Percentiles rank a stretch among this genome's conserved stretches.
Conservation (phyloP, 2,888 invertebrate genomes). For the Dynastes hyllus region DNA sequence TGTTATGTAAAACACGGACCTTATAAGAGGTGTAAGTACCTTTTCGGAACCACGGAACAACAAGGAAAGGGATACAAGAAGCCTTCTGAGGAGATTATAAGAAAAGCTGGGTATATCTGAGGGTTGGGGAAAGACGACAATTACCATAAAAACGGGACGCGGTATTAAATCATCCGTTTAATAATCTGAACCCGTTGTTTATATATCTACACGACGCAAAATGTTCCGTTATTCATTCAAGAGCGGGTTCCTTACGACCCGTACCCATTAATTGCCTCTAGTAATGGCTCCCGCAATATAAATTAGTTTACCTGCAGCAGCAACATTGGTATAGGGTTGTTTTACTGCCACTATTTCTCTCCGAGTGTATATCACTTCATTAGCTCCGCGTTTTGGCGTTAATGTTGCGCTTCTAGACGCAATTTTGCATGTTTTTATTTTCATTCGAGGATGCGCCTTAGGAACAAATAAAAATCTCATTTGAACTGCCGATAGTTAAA, state of each 20-base stretch:
- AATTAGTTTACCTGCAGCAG: slow-evolving; percentile 23
- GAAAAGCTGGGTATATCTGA: neutral
- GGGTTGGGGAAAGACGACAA: neutral
- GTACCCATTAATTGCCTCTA: neutral
- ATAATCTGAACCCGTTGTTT: neutral
- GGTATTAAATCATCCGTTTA: slow-evolving; percentile 12
- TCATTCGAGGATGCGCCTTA: too few species aligned
- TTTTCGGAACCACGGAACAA: neutral
- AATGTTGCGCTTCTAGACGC: neutral
- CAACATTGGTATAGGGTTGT: neutral
- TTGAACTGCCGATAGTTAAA: too few species aligned
- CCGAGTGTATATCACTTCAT: slow-evolving; percentile 8
- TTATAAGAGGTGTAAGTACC: slow-evolving; percentile 1
- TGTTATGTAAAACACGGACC: slow-evolving; percentile 35
- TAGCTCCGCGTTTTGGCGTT: neutral
- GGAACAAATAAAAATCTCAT: too few species aligned
- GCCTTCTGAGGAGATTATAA: too few species aligned
- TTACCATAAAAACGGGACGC: slow-evolving; percentile 4
- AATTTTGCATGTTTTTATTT: neutral
- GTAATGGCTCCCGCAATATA: slow-evolving; percentile 28
- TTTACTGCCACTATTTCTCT: slow-evolving; percentile 12
- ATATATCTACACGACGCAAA: neutral
- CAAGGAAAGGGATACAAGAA: too few species aligned
- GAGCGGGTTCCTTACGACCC: slow-evolving; percentile 3
- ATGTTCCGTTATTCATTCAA: slow-evolving; percentile 7